phyloP scores from a whole-genome alignment of 64 coral and sea anemone genomes.

The Montipora efflorescens region DNA sequence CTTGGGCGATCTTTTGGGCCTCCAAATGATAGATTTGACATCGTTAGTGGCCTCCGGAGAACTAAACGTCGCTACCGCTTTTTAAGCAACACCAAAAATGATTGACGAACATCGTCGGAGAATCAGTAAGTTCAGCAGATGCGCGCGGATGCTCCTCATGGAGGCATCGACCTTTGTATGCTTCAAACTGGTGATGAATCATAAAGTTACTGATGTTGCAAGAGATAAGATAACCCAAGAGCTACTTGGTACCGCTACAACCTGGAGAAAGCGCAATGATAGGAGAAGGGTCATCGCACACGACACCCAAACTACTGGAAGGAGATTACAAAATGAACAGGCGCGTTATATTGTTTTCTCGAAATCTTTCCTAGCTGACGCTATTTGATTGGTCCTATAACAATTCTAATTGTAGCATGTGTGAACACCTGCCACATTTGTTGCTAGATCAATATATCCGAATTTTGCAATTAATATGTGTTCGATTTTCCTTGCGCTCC shows the following conservation, averaged over 20 bases:
- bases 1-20: conserved; percentile 30
- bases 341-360: not conserved
- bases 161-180: not conserved
- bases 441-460: no score
- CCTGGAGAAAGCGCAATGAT: conserved; percentile 27
- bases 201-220: no score
- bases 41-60: not conserved
- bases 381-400: conserved; percentile 20
- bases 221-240: no score
- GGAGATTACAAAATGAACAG: conserved; percentile 34
- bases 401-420: conserved; percentile 14
- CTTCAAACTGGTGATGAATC: not conserved
- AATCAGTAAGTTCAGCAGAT: not conserved
- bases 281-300: not conserved
- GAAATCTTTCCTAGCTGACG: not conserved
- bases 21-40: conserved; percentile 41
- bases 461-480: no score
- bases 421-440: conserved; percentile 11
- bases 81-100: not conserved
- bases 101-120: not conserved
- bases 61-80: not conserved
- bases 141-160: not conserved
- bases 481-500: no score
- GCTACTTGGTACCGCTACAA: not conserved
- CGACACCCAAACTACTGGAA: not conserved